phyloP scores from a whole-genome alignment of 2,797 vertebrate genomes.

The Lophotriccus pileatus region DNA sequence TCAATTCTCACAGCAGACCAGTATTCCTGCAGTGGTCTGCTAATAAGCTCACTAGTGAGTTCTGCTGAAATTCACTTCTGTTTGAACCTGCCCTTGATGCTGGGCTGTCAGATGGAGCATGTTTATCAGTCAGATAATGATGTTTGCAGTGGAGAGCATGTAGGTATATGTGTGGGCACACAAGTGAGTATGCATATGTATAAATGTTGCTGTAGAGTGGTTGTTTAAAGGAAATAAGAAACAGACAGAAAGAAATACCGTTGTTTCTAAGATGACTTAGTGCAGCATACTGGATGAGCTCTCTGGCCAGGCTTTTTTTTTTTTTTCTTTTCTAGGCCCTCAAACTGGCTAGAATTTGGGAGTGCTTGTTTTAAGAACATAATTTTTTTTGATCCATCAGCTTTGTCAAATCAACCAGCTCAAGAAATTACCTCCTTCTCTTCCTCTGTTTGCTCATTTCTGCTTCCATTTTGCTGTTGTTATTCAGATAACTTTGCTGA shows the following conservation, averaged over 20 bases:
- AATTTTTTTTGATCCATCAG: neutral
- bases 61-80: slow-evolving; percentile 40
- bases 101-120: slow-evolving; percentile 10
- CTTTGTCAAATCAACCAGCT: neutral
- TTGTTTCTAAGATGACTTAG: neutral
- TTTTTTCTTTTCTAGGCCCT: neutral
- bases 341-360: neutral
- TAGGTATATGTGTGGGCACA: neutral
- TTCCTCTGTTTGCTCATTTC: neutral
- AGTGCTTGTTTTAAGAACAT: neutral
- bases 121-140: slow-evolving; percentile 49
- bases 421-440: neutral
- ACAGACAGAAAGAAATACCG: neutral
- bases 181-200: neutral
- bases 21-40: slow-evolving; percentile 32
- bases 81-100: slow-evolving; percentile 57
- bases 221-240: neutral
- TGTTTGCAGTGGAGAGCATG: slow-evolving; percentile 33
- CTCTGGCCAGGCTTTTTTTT: neutral
- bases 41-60: slow-evolving; percentile 66
- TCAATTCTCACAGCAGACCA: slow-evolving; percentile 59
- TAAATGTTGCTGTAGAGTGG: neutral
- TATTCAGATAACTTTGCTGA: neutral
- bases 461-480: neutral
- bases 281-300: neutral